Base-by-base conservation (phyloP, 2,888 invertebrate genomes). In the Rugalucina vietnamica region DNA sequence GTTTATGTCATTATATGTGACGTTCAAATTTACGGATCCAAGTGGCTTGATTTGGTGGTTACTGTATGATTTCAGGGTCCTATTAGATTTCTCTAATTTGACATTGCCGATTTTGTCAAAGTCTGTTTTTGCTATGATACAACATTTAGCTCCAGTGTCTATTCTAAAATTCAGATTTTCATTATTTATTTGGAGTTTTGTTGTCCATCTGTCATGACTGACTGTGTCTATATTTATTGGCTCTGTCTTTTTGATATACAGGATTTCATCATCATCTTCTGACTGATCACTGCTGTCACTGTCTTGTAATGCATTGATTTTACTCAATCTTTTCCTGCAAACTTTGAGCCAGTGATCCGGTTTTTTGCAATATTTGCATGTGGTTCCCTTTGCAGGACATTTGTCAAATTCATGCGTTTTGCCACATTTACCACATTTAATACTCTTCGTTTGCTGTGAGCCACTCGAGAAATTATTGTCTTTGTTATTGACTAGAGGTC, bases 81-180 rank as follows among this genome's bases (percentile, higher is more conserved):
- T 36, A n/a, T n/a, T 71, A 18, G 71, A 71, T n/a, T n/a, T 71
- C 36, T 71, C n/a, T 71, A 39, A n/a, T 5, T 71, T 24, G n/a
- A 36, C 37, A 36, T 39, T 71, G 71, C 24, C 29, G 8, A 79
- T 8, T 24, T 78, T 70, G 8, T 73, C 78, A 54, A n/a, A 82
- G 12, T 69, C 75, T 8, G 72, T 34, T 57, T 76, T 79, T 14
- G 50, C 50, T 27, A 79, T 14, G 43, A 83, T 79, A 69, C 57
- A 70, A 65, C 83, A 83, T 74, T 83, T 83, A 34, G 83, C 83
- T 12, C 83, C 83, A 21, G 83, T 83, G 70, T 79, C 79, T 34
- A 83, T 83, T 21, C 76, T 43, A 65, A 83, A 79, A 54, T 34
- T 50, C 36, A 75, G 32, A 0, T 36, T 24, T 70, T 70, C n/a